phyloP scores from a whole-genome alignment of 2,888 invertebrate species.

The Cephus runcator region DNA sequence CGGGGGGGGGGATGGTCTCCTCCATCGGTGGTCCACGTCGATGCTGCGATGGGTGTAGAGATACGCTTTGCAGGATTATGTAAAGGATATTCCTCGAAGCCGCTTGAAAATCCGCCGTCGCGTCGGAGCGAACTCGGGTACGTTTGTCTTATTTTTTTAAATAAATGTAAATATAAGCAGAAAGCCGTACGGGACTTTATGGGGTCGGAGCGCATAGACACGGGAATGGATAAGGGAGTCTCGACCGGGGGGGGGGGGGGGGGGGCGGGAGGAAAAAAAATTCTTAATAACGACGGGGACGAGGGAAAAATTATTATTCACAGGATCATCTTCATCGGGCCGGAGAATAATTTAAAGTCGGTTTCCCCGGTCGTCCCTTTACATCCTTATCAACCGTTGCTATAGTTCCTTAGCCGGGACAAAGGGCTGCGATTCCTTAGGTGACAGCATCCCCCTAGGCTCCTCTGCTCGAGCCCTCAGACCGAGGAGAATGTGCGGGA shows the following conservation, averaged over 20 bases:
- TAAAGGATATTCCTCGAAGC: not conserved
- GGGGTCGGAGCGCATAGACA: not conserved
- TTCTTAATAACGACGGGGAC: conserved; percentile 3
- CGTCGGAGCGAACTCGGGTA: not conserved
- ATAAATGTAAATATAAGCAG: not conserved
- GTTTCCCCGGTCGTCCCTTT: not conserved
- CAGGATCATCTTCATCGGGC: conserved; percentile 16
- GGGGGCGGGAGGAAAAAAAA: not conserved
- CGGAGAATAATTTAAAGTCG: conserved; percentile 14
- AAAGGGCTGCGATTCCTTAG: not conserved
- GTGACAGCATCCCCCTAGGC: not conserved
- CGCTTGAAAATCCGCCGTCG: not conserved
- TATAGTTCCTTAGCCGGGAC: not conserved
- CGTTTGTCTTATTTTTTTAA: not conserved
- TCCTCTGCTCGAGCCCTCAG: not conserved
- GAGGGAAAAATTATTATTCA: conserved; percentile 21
- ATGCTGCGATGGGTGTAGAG: not conserved
- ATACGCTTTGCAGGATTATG: not conserved
- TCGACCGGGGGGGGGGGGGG: too few relatives aligned
- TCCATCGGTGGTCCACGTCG: not conserved
- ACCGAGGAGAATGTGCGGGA: conserved; percentile 26
- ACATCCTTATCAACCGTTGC: not conserved
- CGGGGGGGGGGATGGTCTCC: not conserved
- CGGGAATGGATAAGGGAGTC: not conserved
- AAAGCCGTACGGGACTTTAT: not conserved